Evolutionary conservation across 92 coral and sea anemone genomes (phyloP).

Genomic region (Galaxea fascicularis): DNA sequence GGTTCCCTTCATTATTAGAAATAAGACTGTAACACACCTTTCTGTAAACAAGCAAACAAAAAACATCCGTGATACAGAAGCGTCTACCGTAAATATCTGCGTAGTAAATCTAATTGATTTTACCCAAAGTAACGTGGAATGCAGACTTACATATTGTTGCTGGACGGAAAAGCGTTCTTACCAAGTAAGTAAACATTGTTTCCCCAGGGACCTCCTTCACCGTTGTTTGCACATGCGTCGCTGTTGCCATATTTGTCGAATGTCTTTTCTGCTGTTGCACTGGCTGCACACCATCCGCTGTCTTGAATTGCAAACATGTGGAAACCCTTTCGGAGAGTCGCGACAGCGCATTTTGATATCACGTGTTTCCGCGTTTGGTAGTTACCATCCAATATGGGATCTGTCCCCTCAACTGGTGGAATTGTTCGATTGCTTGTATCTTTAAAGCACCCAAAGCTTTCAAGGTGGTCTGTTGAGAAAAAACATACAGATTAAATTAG

Average conservation of each 20-base stretch:
- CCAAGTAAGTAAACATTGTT: constrained; percentile 50
- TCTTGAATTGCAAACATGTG: constrained; percentile 57
- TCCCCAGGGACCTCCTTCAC: constrained; percentile 67
- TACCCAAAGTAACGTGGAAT: neutral
- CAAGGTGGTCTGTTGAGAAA: constrained; percentile 3
- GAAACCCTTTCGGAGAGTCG: constrained; percentile 39
- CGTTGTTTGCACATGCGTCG: constrained; percentile 25
- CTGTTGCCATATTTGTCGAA: constrained; percentile 58
- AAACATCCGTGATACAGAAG: neutral
- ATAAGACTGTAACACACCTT: too few relatives aligned
- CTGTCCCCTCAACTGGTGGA: constrained; percentile 50
- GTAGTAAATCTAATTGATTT: too few relatives aligned
- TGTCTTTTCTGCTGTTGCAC: constrained; percentile 49
- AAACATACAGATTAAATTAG: too few relatives aligned
- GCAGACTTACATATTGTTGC: neutral
- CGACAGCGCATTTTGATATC: constrained; percentile 63
- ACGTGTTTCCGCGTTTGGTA: constrained; percentile 37
- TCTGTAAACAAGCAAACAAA: too few relatives aligned
- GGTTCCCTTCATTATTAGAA: too few relatives aligned
- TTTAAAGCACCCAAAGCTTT: constrained; percentile 53
- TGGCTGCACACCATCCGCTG: constrained; percentile 67
- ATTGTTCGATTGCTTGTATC: constrained; percentile 52
- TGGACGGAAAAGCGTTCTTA: neutral
- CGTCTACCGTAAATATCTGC: neutral
- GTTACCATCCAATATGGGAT: constrained; percentile 43